Conservation (phyloP, 53 echinoderm and acorn worm species). For the Stichopus horrens region DNA sequence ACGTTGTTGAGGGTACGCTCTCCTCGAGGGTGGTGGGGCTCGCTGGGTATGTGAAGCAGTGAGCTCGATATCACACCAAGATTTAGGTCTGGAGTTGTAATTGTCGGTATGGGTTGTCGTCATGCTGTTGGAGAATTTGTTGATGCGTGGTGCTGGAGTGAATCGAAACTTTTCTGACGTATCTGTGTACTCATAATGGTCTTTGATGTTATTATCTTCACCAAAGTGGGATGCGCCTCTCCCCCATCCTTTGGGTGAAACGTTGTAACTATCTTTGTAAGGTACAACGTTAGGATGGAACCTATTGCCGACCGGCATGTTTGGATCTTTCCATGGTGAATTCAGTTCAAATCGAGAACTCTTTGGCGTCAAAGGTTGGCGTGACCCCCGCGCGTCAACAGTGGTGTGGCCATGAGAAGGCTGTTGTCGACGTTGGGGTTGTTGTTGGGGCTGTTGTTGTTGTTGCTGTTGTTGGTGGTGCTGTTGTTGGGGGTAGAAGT, state of each 20-base stretch:
- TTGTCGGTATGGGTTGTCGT: constrained; percentile 10
- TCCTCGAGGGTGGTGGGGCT: neutral
- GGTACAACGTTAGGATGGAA: constrained; percentile 42
- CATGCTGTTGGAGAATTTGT: constrained; percentile 20
- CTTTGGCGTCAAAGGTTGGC: constrained; percentile 29
- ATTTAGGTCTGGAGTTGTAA: constrained; percentile 46
- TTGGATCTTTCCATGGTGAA: constrained; percentile 38
- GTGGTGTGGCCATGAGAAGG: constrained; percentile 25
- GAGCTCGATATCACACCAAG: constrained; percentile 35
- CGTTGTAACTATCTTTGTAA: constrained; percentile 43
- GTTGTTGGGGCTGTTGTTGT: constrained; percentile 22
- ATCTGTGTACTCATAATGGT: constrained; percentile 29
- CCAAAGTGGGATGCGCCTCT: neutral
- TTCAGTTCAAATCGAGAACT: constrained; percentile 26
- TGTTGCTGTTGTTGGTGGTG: neutral
- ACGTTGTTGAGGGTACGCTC: neutral
- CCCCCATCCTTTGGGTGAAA: constrained; percentile 34
- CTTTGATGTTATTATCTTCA: constrained; percentile 36
- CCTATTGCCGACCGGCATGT: constrained; percentile 25
- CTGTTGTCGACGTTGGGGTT: constrained; percentile 14
- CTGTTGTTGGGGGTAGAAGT: constrained; percentile 6
- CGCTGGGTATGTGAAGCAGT: constrained; percentile 12
- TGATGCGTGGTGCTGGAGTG: constrained; percentile 34
- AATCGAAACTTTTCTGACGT: constrained; percentile 25
- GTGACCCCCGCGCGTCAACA: constrained; percentile 25